Evolutionary conservation across 1,140 invertebrate species (phyloP).

Genomic region (Oncopodura yosiiana): DNA sequence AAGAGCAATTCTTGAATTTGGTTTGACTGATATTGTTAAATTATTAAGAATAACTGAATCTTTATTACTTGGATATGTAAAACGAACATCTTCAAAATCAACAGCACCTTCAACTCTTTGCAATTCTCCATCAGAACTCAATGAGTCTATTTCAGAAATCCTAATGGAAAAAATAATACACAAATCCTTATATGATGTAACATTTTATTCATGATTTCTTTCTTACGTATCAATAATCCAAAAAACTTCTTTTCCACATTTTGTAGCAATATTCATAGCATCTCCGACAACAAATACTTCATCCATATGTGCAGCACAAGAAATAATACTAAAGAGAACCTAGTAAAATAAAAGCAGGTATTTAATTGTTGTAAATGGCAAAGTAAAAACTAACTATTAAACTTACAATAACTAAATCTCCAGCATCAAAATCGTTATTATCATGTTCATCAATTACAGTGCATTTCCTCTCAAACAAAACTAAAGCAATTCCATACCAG

Average conservation of each 20-base stretch:
- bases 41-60: slow-evolving; percentile 38
- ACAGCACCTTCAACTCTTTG: slow-evolving; percentile 41
- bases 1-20: no score
- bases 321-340: neutral
- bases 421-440: no score
- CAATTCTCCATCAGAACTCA: neutral
- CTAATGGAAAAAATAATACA: neutral
- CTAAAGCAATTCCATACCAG: no score
- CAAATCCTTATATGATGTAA: neutral
- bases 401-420: no score
- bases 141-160: neutral
- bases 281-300: neutral
- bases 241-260: slow-evolving; percentile 11
- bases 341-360: no score
- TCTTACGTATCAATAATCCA: slow-evolving; percentile 14
- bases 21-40: slow-evolving; percentile 48
- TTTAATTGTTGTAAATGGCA: no score
- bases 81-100: slow-evolving; percentile 56
- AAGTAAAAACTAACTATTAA: no score
- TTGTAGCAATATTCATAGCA: slow-evolving; percentile 3
- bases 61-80: slow-evolving; percentile 45
- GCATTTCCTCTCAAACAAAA: no score
- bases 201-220: neutral
- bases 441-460: no score
- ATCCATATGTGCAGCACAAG: neutral